phyloP scores from a whole-genome alignment of 2,888 invertebrate genomes.

The Agriopis aurantiaria region DNA sequence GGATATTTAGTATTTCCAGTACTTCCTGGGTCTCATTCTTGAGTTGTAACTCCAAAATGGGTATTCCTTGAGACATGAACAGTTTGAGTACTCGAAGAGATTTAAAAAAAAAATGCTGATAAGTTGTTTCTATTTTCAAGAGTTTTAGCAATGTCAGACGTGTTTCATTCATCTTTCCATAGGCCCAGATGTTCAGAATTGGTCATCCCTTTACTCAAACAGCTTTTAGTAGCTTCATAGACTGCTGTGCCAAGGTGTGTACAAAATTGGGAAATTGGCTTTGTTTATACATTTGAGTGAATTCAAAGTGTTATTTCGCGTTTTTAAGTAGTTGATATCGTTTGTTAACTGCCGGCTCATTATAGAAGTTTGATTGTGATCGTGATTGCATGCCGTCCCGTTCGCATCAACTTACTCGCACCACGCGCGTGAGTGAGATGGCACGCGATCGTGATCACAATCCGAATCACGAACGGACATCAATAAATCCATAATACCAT shows the following conservation, averaged over 20 bases:
- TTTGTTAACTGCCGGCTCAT: constrained; percentile 83
- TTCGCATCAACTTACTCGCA: too few relatives aligned
- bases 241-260: constrained; percentile 88
- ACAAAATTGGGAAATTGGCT: constrained; percentile 89
- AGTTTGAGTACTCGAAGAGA: constrained; percentile 89
- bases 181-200: constrained; percentile 87
- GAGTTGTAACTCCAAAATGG: constrained; percentile 91
- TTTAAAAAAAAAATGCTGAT: constrained; percentile 89
- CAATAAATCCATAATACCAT: too few relatives aligned
- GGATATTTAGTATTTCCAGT: constrained; percentile 90
- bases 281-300: constrained; percentile 89
- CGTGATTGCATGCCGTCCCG: too few relatives aligned
- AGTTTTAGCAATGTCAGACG: constrained; percentile 88
- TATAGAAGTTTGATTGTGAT: too few relatives aligned
- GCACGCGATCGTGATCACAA: too few relatives aligned
- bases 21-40: constrained; percentile 90
- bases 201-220: constrained; percentile 80
- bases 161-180: constrained; percentile 89
- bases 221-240: constrained; percentile 83
- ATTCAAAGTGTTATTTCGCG: constrained; percentile 85
- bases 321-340: constrained; percentile 86
- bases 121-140: constrained; percentile 88
- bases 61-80: constrained; percentile 90
- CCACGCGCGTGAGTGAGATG: too few relatives aligned
- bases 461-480: too few relatives aligned